Evolutionary conservation across 2,113 vertebrate genomes (phyloP).

Genomic region (Meleagris gallopavo): DNA sequence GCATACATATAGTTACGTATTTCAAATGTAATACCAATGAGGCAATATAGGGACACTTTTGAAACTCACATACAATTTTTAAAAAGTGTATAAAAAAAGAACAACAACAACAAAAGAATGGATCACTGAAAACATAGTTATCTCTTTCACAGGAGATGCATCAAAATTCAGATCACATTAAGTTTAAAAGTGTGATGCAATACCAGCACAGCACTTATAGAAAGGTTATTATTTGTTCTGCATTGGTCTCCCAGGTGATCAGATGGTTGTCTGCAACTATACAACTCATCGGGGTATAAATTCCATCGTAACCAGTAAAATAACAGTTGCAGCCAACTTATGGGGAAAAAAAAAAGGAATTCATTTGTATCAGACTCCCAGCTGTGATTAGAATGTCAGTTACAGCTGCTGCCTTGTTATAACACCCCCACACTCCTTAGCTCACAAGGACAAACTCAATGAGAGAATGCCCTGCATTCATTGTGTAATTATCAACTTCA

Average conservation of each 20-base stretch:
- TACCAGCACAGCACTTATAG: neutral
- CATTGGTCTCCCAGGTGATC: constrained; percentile 2
- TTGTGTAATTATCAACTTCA: constrained; percentile 63
- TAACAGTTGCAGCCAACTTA: constrained; percentile 46
- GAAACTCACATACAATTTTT: neutral
- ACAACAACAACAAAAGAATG: neutral
- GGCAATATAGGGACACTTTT: neutral
- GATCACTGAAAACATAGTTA: neutral
- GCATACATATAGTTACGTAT: neutral
- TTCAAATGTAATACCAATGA: neutral
- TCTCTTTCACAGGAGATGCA: neutral
- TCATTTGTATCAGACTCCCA: constrained; percentile 14
- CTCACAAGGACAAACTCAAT: constrained; percentile 66
- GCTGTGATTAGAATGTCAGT: constrained; percentile 55
- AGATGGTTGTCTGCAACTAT: neutral
- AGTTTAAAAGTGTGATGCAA: neutral
- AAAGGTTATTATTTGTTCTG: neutral
- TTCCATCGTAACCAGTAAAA: constrained; percentile 53
- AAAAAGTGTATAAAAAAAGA: neutral
- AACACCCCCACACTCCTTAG: constrained; percentile 51
- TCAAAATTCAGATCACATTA: neutral
- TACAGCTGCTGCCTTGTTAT: constrained; percentile 68
- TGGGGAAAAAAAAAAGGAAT: constrained; percentile 12
- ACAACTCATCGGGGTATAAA: neutral
- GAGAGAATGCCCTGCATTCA: constrained; percentile 40